Conservation (phyloP, 2,888 invertebrate genomes). For the Idaea dimidiata region DNA sequence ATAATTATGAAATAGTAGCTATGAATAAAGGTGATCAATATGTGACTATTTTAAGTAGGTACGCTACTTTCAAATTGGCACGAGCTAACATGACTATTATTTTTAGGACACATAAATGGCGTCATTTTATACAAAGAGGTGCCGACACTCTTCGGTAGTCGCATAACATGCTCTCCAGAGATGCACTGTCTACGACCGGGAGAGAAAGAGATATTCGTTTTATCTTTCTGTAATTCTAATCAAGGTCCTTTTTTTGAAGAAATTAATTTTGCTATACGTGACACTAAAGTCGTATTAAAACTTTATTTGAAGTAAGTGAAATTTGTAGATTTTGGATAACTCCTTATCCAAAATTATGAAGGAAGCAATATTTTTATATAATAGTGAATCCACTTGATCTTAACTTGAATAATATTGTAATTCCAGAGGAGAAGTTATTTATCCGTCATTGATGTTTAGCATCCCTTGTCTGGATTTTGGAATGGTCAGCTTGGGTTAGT, state of each 20-base stretch:
- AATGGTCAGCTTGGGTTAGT: constrained; percentile 78
- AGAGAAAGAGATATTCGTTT: constrained; percentile 72
- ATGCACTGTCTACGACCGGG: constrained; percentile 70
- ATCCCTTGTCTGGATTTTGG: constrained; percentile 79
- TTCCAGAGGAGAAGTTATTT: constrained; percentile 81
- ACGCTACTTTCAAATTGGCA: constrained; percentile 13
- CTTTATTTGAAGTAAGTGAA: constrained; percentile 79
- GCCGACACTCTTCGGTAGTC: constrained; percentile 79
- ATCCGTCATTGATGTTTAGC: constrained; percentile 80
- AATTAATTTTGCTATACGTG: constrained; percentile 80
- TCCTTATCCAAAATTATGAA: not conserved
- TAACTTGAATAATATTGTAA: constrained; percentile 2
- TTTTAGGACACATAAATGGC: constrained; percentile 81
- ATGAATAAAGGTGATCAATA: constrained; percentile 73
- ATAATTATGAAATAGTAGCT: constrained; percentile 82
- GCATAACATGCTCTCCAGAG: constrained; percentile 73
- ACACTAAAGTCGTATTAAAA: constrained; percentile 78
- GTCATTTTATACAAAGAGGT: constrained; percentile 70
- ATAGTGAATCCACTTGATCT: not conserved
- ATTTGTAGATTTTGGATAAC: not conserved
- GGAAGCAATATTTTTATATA: not conserved
- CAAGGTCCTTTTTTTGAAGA: constrained; percentile 83
- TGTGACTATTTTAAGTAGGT: constrained; percentile 8
- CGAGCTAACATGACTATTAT: constrained; percentile 17
- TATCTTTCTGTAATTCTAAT: constrained; percentile 79